Evolutionary conservation across 2,888 invertebrate species (phyloP).

Genomic region (Drosophila formosana): DNA sequence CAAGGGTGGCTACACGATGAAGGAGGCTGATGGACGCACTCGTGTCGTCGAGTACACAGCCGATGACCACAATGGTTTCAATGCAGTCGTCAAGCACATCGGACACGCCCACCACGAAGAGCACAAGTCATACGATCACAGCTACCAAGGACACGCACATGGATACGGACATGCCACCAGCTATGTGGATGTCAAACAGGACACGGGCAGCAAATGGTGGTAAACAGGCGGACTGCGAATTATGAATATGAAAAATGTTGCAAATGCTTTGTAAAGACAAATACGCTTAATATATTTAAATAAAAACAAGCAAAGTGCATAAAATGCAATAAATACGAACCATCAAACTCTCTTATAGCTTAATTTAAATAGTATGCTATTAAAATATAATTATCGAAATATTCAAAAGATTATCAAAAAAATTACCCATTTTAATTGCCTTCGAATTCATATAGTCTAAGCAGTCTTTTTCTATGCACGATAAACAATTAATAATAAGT

Average conservation of each 20-base stretch:
- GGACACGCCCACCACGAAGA: constrained; percentile 83
- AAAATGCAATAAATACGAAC: constrained; percentile 1
- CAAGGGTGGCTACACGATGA: constrained; percentile 85
- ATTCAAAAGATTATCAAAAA: no score
- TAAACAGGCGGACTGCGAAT: neutral
- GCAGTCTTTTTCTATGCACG: no score
- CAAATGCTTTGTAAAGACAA: constrained; percentile 6
- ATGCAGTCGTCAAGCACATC: constrained; percentile 86
- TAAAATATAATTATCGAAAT: no score
- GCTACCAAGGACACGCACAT: constrained; percentile 43
- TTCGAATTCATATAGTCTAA: no score
- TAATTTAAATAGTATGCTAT: no score
- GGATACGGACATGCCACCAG: constrained; percentile 54
- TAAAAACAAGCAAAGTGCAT: constrained; percentile 12
- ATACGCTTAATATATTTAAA: constrained; percentile 1
- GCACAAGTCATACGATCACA: constrained; percentile 49
- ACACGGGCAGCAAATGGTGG: constrained; percentile 59
- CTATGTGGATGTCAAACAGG: constrained; percentile 72
- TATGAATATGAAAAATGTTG: neutral
- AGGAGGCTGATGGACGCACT: constrained; percentile 86
- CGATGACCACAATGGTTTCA: constrained; percentile 86
- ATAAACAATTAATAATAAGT: no score
- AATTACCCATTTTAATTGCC: no score
- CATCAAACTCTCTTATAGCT: no score
- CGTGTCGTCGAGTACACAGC: constrained; percentile 86